Percentiles rank a stretch among this genome's conserved stretches.
These are phyloP conservation scores for Drosophila eugracilis DNA, from an alignment of 1,140 invertebrate species.

Conservation along the genomic window DNA sequence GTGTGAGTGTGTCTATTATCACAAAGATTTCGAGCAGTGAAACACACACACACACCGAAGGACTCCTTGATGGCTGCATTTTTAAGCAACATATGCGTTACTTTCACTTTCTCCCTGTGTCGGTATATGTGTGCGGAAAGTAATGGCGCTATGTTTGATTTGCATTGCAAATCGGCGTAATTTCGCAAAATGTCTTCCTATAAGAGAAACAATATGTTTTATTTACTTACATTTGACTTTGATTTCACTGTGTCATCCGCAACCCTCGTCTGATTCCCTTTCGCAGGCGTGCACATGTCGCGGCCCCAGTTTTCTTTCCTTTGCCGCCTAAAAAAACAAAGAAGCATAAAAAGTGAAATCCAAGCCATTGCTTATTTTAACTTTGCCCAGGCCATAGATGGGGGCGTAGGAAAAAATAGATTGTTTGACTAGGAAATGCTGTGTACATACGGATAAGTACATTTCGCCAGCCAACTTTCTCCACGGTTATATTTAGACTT, in stretches of 20 bases:
- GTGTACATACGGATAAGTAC: slow-evolving; percentile 41
- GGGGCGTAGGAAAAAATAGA: slow-evolving; percentile 28
- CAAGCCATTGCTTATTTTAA: slow-evolving; percentile 40
- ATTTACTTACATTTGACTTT: slow-evolving; percentile 83
- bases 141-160: slow-evolving; percentile 82
- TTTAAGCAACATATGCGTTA: slow-evolving; percentile 74
- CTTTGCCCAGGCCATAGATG: slow-evolving; percentile 21
- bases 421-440: slow-evolving; percentile 52
- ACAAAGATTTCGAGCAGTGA: slow-evolving; percentile 56
- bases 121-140: slow-evolving; percentile 53
- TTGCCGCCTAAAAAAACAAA: slow-evolving; percentile 16
- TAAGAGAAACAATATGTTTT: slow-evolving; percentile 83
- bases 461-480: slow-evolving; percentile 14
- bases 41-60: slow-evolving; percentile 27
- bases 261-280: slow-evolving; percentile 9
- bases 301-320: not conserved
- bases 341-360: slow-evolving; percentile 46
- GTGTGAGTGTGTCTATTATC: slow-evolving; percentile 68
- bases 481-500: slow-evolving; percentile 18
- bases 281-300: slow-evolving; percentile 30
- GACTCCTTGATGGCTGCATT: slow-evolving; percentile 51
- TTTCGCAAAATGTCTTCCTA: slow-evolving; percentile 82
- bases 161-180: slow-evolving; percentile 82
- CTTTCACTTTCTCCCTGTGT: slow-evolving; percentile 27
- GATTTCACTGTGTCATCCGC: slow-evolving; percentile 60